Conservation (phyloP, 2,888 invertebrate species). For the Thera britannica region DNA sequence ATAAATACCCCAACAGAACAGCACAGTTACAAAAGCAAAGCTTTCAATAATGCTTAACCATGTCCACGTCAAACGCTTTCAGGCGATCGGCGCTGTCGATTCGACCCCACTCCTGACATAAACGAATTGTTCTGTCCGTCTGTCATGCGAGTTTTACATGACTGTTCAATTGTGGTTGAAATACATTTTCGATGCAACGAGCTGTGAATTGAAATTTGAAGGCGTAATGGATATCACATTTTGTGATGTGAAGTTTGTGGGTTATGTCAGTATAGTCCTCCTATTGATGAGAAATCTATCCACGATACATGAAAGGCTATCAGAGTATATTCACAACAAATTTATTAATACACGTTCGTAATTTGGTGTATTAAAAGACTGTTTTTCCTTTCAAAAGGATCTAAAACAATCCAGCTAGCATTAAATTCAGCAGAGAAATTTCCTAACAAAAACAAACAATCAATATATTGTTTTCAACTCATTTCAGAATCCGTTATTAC, state of each 20-base stretch:
- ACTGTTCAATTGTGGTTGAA: slow-evolving; percentile 26
- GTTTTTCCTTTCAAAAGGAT: neutral
- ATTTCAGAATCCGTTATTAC: slow-evolving; percentile 9
- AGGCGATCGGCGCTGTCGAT: slow-evolving; percentile 14
- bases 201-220: slow-evolving; percentile 12
- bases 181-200: slow-evolving; percentile 23
- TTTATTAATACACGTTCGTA: neutral
- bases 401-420: neutral
- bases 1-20: neutral
- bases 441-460: slow-evolving; percentile 6
- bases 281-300: neutral
- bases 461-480: slow-evolving; percentile 18
- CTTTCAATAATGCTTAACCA: slow-evolving; percentile 15
- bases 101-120: slow-evolving; percentile 19
- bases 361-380: neutral
- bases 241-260: slow-evolving; percentile 1
- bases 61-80: slow-evolving; percentile 19
- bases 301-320: no score
- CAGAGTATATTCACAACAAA: no score
- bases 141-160: slow-evolving; percentile 21
- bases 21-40: neutral
- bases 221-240: slow-evolving; percentile 6
- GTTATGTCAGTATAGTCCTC: neutral
- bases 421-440: neutral
- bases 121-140: slow-evolving; percentile 33